phyloP scores from a whole-genome alignment of 2,113 vertebrate genomes.

The Hassar affinis region DNA sequence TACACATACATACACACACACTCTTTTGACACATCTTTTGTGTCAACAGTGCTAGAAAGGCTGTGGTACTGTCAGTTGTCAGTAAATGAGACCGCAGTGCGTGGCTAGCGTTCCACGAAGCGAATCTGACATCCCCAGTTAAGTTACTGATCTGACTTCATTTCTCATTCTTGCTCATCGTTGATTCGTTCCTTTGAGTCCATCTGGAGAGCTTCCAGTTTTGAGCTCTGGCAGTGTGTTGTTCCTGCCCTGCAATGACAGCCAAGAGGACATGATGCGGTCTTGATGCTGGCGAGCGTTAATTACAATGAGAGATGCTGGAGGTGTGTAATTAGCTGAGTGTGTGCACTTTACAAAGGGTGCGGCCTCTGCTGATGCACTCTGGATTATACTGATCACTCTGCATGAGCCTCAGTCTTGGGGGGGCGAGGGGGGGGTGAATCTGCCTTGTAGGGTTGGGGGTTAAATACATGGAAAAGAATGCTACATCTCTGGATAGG shows the following conservation, averaged over 20 bases:
- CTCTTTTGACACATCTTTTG: neutral
- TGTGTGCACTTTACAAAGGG: slow-evolving; percentile 28
- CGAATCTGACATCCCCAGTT: neutral
- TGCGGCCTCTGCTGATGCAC: slow-evolving; percentile 48
- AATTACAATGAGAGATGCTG: slow-evolving; percentile 67
- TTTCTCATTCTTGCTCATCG: neutral
- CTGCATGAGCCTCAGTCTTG: slow-evolving; percentile 15
- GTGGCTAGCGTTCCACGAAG: neutral
- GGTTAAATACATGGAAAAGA: slow-evolving; percentile 24
- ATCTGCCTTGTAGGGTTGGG: slow-evolving; percentile 17
- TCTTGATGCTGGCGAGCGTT: slow-evolving; percentile 66
- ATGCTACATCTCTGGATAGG: neutral
- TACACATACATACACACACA: too few species aligned
- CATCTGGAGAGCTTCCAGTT: slow-evolving; percentile 16
- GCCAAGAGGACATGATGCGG: slow-evolving; percentile 59
- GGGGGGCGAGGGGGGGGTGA: slow-evolving; percentile 3
- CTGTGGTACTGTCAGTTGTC: neutral
- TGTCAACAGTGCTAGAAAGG: neutral
- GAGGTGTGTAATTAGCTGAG: slow-evolving; percentile 67
- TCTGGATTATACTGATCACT: slow-evolving; percentile 47
- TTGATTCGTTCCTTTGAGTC: neutral
- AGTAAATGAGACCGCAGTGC: neutral
- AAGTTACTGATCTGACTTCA: neutral
- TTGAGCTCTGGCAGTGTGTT: slow-evolving; percentile 10
- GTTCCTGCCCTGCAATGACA: slow-evolving; percentile 42